A percentile compares a stretch with the other conserved stretches of the same genome.
Evolutionary conservation across 2,113 vertebrate genomes (phyloP).

Genomic region (Hypocryptadius cinnamomeus): DNA sequence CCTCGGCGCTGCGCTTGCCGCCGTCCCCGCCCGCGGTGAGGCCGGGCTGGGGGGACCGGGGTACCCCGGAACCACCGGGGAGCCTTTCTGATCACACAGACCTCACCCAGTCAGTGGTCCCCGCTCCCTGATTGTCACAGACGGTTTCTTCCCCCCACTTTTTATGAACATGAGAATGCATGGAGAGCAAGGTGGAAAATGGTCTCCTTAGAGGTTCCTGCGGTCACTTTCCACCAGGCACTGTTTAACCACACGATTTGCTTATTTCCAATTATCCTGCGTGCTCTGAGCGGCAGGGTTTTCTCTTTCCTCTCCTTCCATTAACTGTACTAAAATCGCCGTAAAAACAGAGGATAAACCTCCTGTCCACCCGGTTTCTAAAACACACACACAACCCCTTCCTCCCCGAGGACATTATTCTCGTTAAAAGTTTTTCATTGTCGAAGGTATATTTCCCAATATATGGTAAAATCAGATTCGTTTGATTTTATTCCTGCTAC

Average conservation of each 20-base stretch:
- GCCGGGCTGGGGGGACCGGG: neutral
- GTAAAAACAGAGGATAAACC: neutral
- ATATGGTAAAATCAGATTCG: accelerated
- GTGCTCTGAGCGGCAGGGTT: neutral
- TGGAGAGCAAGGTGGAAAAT: neutral
- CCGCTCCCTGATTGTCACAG: accelerated
- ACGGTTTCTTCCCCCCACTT: accelerated
- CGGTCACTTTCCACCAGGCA: neutral
- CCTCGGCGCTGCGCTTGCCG: neutral
- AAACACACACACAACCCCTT: neutral
- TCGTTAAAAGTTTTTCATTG: neutral
- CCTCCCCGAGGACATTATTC: neutral
- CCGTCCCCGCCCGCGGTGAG: neutral
- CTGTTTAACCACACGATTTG: neutral
- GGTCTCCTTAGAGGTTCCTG: neutral
- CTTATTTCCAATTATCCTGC: neutral
- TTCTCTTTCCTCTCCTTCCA: too few relatives aligned
- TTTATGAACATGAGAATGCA: neutral
- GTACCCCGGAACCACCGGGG: too few relatives aligned
- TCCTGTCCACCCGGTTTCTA: accelerated
- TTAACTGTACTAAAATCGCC: neutral
- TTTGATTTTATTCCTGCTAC: neutral
- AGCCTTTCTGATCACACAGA: neutral
- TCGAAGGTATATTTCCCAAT: accelerated
- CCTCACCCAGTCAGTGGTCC: accelerated